A percentile compares a stretch with the other conserved stretches of the same genome.
These are phyloP conservation scores for Chymomyza amoena DNA, from an alignment of 2,888 invertebrate genomes.

Conservation along the genomic window DNA sequence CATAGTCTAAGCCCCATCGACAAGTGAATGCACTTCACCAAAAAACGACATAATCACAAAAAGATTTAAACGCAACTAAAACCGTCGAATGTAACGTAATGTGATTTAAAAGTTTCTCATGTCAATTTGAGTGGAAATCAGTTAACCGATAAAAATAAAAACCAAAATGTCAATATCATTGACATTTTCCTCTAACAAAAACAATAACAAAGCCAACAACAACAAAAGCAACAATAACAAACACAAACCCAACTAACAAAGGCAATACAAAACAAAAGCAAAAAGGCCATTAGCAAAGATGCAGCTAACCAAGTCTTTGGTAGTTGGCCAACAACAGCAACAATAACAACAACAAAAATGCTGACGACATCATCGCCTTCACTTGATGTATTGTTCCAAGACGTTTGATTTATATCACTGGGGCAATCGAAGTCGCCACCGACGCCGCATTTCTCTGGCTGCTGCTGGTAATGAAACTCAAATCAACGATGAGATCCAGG, in stretches of 20 bases:
- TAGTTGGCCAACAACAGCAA: neutral
- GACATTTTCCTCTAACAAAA: slow-evolving; percentile 51
- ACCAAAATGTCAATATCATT: slow-evolving; percentile 70
- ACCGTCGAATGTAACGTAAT: slow-evolving; percentile 46
- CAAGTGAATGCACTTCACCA: neutral
- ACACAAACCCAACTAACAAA: neutral
- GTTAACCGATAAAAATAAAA: slow-evolving; percentile 29
- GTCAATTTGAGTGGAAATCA: slow-evolving; percentile 60
- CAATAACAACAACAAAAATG: slow-evolving; percentile 15
- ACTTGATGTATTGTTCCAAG: slow-evolving; percentile 67
- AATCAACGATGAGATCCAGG: slow-evolving; percentile 32
- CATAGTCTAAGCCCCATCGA: neutral
- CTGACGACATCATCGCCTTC: slow-evolving; percentile 40
- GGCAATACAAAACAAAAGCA: neutral
- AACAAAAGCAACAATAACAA: slow-evolving; percentile 1
- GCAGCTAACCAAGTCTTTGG: slow-evolving; percentile 24
- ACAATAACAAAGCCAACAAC: neutral
- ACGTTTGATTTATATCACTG: slow-evolving; percentile 66
- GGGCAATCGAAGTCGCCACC: slow-evolving; percentile 5
- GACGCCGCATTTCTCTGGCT: neutral
- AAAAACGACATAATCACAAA: neutral
- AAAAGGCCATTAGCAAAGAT: slow-evolving; percentile 56
- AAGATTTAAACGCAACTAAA: slow-evolving; percentile 19
- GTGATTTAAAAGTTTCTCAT: slow-evolving; percentile 64
- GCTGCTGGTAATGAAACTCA: slow-evolving; percentile 65